Conservation (phyloP, 2,113 vertebrate species). For the Vidua chalybeata region DNA sequence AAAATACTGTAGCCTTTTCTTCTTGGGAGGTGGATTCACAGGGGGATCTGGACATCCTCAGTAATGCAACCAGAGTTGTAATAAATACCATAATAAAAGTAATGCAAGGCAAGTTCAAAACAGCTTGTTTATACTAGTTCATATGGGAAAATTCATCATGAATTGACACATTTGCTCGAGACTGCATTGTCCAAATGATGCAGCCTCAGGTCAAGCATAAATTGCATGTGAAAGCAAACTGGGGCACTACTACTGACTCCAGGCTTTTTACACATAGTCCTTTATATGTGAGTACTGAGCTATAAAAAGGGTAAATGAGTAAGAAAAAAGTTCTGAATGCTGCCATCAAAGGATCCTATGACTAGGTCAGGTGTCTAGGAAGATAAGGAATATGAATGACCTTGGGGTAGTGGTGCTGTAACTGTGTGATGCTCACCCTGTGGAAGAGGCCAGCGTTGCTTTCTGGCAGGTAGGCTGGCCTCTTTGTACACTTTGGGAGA, state of each 20-base stretch:
- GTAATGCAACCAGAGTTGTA: not conserved
- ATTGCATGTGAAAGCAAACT: not conserved
- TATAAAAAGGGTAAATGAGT: not conserved
- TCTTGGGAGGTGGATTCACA: not conserved
- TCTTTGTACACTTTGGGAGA: not conserved
- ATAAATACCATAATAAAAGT: not conserved
- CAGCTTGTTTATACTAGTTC: not conserved
- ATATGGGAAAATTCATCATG: not conserved
- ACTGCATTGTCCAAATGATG: not conserved
- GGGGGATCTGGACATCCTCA: not conserved
- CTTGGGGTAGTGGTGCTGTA: not conserved
- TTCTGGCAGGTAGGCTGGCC: not conserved
- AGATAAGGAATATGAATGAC: not conserved
- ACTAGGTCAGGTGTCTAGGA: not conserved
- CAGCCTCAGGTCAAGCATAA: not conserved
- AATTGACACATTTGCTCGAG: not conserved
- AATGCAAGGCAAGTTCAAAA: not conserved
- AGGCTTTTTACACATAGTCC: not conserved
- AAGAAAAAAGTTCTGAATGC: not conserved
- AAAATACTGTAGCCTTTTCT: not conserved
- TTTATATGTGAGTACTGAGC: not conserved
- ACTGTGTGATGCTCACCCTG: not conserved
- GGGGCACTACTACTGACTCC: not conserved
- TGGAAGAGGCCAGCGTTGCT: rapidly evolving
- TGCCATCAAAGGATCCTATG: not conserved